Base-by-base conservation (phyloP, 2,113 vertebrate genomes). In the Ochotona curzoniae region DNA sequence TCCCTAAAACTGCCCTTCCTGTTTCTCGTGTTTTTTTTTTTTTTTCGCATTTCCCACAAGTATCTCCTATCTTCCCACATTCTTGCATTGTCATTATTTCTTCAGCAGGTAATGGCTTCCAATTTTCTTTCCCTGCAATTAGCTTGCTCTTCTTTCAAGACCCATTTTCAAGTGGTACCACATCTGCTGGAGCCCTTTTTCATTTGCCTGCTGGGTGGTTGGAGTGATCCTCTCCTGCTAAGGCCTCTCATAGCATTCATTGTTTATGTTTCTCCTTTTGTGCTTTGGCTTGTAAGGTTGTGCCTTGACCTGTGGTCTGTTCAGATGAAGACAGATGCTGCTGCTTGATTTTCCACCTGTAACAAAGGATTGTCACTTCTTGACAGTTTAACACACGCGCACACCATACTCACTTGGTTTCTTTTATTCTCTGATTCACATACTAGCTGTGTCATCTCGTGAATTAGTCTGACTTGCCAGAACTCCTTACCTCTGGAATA, bases 251-350 rank as follows among this genome's bases (percentile, higher is more conserved):
- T 17, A 80, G 23, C 38, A 51, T n/a, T 44, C 38, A 6, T 44
- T 63, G 17, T 71, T 85, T 71, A 7, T 83, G 5, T 73, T 84
- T 94, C 67, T 70, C 13, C 54, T 83, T 87, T 80, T 83, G 73
- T 57, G 28, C n/a, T 32, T 95, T 73, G 32, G 25, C 63, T 96
- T 73, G 32, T 78, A 93, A 89, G 49, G 21, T 67, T 61, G 54
- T 95, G 76, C 63, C 28, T 86, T 93, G 63, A 76, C 20, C 23
- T 67, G 92, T 81, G 61, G 86, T 95, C 71, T 30, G 44, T 83
- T 96, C 54, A 38, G 30, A 51, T 93, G 10, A 60, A 35, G 32
- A 87, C 10, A 81, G 26, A 38, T 94, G 10, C 73, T 90, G 87
- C 30, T 93, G 17, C 86, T 91, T 91, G 18, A 86, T 91, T 87